Percentiles rank a stretch among this genome's conserved stretches.
Evolutionary conservation across 2,113 vertebrate species (phyloP).

Genomic region (Anolis carolinensis): DNA sequence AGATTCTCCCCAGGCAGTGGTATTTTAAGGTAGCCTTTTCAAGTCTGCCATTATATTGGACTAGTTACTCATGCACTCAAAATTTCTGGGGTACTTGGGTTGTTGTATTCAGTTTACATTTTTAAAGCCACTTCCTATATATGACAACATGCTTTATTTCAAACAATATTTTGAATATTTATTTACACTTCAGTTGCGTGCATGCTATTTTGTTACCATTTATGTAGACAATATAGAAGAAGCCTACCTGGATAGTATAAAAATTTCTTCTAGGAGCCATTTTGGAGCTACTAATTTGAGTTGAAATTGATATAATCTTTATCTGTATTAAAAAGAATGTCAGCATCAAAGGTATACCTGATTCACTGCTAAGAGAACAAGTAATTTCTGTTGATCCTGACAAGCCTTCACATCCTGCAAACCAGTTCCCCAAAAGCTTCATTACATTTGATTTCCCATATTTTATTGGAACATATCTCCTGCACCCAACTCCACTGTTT

Average conservation of each 20-base stretch:
- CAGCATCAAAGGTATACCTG: background rate
- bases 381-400: background rate
- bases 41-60: constrained; percentile 45
- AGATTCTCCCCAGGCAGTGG: constrained; percentile 57
- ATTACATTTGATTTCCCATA: background rate
- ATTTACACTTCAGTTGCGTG: constrained; percentile 29
- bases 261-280: background rate
- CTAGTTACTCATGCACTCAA: constrained; percentile 42
- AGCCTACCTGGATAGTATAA: background rate
- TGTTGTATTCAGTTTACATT: constrained; percentile 53
- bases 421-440: background rate
- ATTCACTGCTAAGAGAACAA: background rate
- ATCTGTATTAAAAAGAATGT: background rate
- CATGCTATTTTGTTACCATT: background rate
- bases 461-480: background rate
- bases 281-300: background rate
- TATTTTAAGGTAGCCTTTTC: constrained; percentile 59
- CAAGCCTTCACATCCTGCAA: background rate
- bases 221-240: background rate
- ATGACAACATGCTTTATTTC: constrained; percentile 52
- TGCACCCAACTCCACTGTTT: no score
- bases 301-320: background rate
- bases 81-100: constrained; percentile 46
- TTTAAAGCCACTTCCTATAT: constrained; percentile 47
- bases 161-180: constrained; percentile 41